These are phyloP conservation scores for Trididemnum clinides DNA, from an alignment of 23 tunicate genomes.

Conservation along the genomic window DNA sequence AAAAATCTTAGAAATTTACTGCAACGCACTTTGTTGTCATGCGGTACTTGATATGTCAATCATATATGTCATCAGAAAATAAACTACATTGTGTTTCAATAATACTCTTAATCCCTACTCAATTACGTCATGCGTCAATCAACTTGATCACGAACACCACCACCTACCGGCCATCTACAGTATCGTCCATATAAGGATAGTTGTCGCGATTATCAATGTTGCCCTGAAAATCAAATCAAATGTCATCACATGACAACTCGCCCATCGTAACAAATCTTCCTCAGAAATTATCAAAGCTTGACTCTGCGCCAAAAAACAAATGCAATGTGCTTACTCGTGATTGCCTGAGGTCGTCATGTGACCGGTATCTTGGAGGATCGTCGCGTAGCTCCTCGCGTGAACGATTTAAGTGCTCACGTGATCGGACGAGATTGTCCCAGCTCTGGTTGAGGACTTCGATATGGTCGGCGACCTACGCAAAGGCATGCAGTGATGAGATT, in stretches of 20 bases:
- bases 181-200: slow-evolving; percentile 92
- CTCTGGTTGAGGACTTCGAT: slow-evolving; percentile 73
- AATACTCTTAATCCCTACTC: no score
- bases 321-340: neutral
- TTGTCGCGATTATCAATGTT: slow-evolving; percentile 26
- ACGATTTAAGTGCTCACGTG: slow-evolving; percentile 67
- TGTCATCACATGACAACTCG: no score
- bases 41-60: no score
- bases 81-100: no score
- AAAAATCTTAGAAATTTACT: no score
- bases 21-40: no score
- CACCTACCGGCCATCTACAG: slow-evolving; percentile 45
- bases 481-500: no score
- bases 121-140: no score
- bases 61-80: no score
- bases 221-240: slow-evolving; percentile 10
- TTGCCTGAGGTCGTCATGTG: slow-evolving; percentile 48
- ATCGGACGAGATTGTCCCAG: slow-evolving; percentile 84
- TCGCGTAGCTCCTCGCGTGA: slow-evolving; percentile 78
- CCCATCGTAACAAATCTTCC: slow-evolving; percentile 12
- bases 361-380: slow-evolving; percentile 64
- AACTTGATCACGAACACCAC: neutral
- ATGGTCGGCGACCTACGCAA: slow-evolving; percentile 77
- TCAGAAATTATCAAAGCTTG: slow-evolving; percentile 1
- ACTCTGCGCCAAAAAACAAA: no score